These are phyloP conservation scores for Hyperopisus bebe DNA, from an alignment of 2,113 vertebrate species.

Conservation along the genomic window DNA sequence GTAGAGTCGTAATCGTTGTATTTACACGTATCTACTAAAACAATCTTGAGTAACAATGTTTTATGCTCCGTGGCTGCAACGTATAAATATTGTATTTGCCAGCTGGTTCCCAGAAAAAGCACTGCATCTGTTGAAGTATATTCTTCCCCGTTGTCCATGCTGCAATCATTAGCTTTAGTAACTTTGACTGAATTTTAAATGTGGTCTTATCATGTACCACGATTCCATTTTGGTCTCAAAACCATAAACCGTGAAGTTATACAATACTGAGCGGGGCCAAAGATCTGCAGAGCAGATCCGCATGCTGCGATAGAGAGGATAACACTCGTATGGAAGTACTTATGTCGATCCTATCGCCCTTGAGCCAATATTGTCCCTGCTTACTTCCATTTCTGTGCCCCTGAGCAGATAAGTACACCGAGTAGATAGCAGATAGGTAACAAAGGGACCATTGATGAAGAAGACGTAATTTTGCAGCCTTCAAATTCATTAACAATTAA, in stretches of 20 bases:
- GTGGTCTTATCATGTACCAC: constrained; percentile 12
- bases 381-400: constrained; percentile 12
- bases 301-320: constrained; percentile 20
- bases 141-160: background rate
- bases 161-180: background rate
- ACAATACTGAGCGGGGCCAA: background rate
- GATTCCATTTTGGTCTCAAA: constrained; percentile 2
- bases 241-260: constrained; percentile 6
- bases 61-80: background rate
- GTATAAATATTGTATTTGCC: constrained; percentile 3
- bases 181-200: constrained; percentile 6
- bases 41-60: background rate
- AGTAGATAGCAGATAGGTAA: constrained; percentile 23
- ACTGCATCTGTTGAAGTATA: background rate
- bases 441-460: constrained; percentile 28
- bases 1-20: background rate
- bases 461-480: constrained; percentile 12
- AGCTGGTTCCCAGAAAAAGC: background rate
- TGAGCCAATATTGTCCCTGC: constrained; percentile 4
- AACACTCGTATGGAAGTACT: constrained; percentile 33
- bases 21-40: background rate
- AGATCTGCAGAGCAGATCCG: constrained; percentile 12
- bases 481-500: constrained; percentile 14
- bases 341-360: constrained; percentile 30
- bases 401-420: background rate